Base-by-base conservation (phyloP, 2,888 invertebrate genomes). In the Charanyca ferruginea region DNA sequence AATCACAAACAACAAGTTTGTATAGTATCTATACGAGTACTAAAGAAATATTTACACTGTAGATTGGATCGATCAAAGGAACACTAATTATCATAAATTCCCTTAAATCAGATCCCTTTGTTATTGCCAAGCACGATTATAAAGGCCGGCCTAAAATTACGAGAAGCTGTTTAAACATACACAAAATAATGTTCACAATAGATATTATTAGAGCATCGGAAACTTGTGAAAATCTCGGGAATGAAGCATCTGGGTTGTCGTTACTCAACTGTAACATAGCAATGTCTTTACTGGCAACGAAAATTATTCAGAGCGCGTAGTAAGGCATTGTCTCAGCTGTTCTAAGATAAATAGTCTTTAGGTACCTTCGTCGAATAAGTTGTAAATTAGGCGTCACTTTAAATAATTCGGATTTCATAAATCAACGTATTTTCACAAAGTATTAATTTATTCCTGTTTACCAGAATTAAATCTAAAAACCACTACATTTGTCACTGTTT, bases 51-150 rank as follows among this genome's bases (percentile, higher is more conserved):
- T n/a, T n/a, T 42, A 58, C 58, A 16, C 16, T 16, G 7, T 22
- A 13, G 9, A 62, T 49, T 16, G 47, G 22, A 35, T 53, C 22
- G 13, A 63, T 64, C n/a, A 9, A 5, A 22, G 41, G 11, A 41
- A 48, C 20, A 35, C 6, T 38, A 16, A 57, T 41, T 45, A 66
- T 58, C 52, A n/a, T 67, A 67, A 72, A 67, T 48, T 58, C 42
- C 51, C n/a, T 55, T n/a, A n/a, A n/a, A 23, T 23, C 20, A 48
- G 23, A 64, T 65, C 57, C 49, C 55, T 52, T 60, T 73, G 70
- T 76, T 74, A 57, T 52, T 74, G 75, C 51, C 54, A 72, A 57
- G n/a, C 47, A 38, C n/a, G 28, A 67, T 59, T 49, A 55, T 20
- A 44, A 61, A 64, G 32, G 11, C 49, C 9, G 23, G n/a, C 25